Evolutionary conservation across 2,113 vertebrate genomes (phyloP).

Genomic region (Clarias gariepinus): DNA sequence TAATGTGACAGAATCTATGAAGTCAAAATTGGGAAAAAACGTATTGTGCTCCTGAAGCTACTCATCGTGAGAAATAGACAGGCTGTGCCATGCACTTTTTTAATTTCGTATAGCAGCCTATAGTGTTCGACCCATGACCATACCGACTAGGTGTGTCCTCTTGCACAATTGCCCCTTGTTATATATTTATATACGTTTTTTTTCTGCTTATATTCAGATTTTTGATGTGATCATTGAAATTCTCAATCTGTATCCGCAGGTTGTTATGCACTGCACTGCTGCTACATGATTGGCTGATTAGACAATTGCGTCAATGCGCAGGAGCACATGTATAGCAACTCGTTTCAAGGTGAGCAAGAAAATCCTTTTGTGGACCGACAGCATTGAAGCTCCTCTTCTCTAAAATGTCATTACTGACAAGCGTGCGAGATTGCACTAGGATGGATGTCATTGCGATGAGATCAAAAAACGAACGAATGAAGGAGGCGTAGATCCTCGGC

Average conservation of each 20-base stretch:
- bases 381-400: not conserved
- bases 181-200: not conserved
- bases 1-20: not conserved
- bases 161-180: not conserved
- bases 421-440: conserved; percentile 37
- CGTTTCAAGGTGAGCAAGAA: not conserved
- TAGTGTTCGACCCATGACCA: not conserved
- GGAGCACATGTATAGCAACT: not conserved
- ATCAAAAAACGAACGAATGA: conserved; percentile 25
- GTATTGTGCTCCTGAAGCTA: conserved; percentile 59
- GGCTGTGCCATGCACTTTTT: conserved; percentile 55
- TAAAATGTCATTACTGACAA: not conserved
- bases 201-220: not conserved
- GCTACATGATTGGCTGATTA: not conserved
- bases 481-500: not conserved
- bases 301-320: not conserved
- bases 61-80: conserved; percentile 60
- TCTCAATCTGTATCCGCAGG: not conserved
- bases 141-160: too few relatives aligned
- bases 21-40: not conserved
- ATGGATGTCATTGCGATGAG: conserved; percentile 15
- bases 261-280: not conserved
- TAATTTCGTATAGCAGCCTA: too few relatives aligned
- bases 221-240: not conserved
- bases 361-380: conserved; percentile 5